phyloP scores from a whole-genome alignment of 2,888 invertebrate genomes.

The Saturnia japonica region DNA sequence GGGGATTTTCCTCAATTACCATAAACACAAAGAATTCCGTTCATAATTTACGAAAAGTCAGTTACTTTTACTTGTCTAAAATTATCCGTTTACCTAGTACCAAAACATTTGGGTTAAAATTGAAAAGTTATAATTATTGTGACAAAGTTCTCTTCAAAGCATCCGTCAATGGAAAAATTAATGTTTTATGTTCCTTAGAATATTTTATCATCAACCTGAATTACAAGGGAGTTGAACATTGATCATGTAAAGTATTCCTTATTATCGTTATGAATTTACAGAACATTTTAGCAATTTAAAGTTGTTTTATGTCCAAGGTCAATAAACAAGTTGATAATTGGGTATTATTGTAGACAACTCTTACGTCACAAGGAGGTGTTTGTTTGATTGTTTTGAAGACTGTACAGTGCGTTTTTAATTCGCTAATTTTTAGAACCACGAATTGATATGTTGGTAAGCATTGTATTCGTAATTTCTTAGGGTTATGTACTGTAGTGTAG shows the following conservation, averaged over 20 bases:
- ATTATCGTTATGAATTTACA: too few species aligned
- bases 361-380: not conserved
- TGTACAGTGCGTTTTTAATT: not conserved
- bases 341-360: not conserved
- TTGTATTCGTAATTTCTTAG: not conserved
- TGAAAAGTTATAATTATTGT: too few species aligned
- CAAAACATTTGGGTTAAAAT: too few species aligned
- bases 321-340: not conserved
- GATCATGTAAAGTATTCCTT: too few species aligned
- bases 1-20: slow-evolving; percentile 27
- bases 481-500: not conserved
- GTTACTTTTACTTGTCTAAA: not conserved
- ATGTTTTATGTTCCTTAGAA: too few species aligned
- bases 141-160: too few species aligned
- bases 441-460: not conserved
- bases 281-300: too few species aligned
- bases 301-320: not conserved
- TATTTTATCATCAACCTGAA: too few species aligned
- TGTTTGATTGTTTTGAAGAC: not conserved
- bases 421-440: not conserved
- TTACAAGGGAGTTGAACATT: too few species aligned
- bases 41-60: not conserved
- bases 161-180: too few species aligned
- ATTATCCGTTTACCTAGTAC: too few species aligned
- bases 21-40: slow-evolving; percentile 12